phyloP scores from a whole-genome alignment of 2,888 invertebrate genomes.

The Drosophila parthenogenetica region DNA sequence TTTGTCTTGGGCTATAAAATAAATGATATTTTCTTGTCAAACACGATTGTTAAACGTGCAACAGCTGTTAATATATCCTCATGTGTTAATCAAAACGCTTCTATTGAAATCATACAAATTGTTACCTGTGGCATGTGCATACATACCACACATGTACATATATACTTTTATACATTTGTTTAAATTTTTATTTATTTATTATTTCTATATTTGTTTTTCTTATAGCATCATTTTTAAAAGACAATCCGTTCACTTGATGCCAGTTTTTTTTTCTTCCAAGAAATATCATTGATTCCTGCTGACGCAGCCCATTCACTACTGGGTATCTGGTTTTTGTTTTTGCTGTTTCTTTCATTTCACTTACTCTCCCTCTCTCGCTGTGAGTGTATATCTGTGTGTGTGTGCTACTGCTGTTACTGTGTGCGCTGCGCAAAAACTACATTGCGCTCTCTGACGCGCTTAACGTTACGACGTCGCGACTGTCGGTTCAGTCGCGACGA shows the following conservation, averaged over 20 bases:
- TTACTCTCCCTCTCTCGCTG: constrained; percentile 1
- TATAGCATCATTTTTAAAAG: constrained; percentile 6
- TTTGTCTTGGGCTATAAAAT: not conserved
- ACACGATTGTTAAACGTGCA: not conserved
- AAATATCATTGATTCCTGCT: constrained; percentile 39
- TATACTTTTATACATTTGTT: no score
- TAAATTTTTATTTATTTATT: no score
- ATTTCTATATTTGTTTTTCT: constrained; percentile 3
- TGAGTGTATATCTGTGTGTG: not conserved
- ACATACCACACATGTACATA: not conserved
- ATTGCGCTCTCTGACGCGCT: constrained; percentile 57
- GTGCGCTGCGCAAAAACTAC: constrained; percentile 73
- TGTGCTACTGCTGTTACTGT: constrained; percentile 46
- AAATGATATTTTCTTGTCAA: not conserved
- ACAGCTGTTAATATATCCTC: not conserved
- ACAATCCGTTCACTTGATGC: constrained; percentile 23
- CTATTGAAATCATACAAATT: not conserved
- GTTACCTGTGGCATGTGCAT: not conserved
- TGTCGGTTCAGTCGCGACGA: constrained; percentile 34
- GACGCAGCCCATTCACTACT: constrained; percentile 54
- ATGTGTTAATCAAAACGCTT: not conserved
- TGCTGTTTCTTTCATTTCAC: constrained; percentile 11
- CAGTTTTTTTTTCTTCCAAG: constrained; percentile 19
- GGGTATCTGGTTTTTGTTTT: constrained; percentile 37
- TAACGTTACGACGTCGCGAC: constrained; percentile 19